Percentiles rank a stretch among this genome's conserved stretches.
Conservation (phyloP, 2,888 invertebrate genomes). For the Ophion ellenae region DNA sequence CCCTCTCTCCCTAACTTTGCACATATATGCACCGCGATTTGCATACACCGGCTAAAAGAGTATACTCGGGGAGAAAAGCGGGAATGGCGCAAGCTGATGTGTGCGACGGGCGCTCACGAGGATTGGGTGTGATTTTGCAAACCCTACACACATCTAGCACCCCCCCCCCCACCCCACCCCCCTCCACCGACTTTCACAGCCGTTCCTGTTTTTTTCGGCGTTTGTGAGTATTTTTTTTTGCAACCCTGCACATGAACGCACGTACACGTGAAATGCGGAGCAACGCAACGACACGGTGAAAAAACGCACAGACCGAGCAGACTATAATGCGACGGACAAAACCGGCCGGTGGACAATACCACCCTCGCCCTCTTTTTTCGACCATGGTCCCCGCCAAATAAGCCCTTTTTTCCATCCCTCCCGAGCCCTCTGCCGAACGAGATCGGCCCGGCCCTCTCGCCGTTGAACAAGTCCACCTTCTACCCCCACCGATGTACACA, state of each 20-base stretch:
- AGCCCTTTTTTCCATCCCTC: slow-evolving; percentile 54
- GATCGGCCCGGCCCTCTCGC: neutral
- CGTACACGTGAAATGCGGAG: neutral
- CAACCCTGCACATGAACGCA: slow-evolving; percentile 47
- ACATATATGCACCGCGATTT: slow-evolving; percentile 73
- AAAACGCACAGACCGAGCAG: slow-evolving; percentile 48
- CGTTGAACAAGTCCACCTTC: slow-evolving; percentile 14
- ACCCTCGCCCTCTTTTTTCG: slow-evolving; percentile 54
- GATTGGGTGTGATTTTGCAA: slow-evolving; percentile 67
- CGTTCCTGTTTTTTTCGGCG: slow-evolving; percentile 12
- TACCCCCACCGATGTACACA: slow-evolving; percentile 11
- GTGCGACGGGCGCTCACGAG: slow-evolving; percentile 62
- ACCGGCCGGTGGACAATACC: slow-evolving; percentile 56
- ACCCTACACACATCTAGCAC: slow-evolving; percentile 52
- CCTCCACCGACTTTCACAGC: slow-evolving; percentile 45
- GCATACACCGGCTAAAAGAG: slow-evolving; percentile 79
- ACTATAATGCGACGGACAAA: slow-evolving; percentile 63
- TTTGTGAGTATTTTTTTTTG: slow-evolving; percentile 43
- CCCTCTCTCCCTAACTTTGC: neutral
- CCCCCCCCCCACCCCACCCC: neutral
- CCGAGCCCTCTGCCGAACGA: neutral
- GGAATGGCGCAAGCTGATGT: slow-evolving; percentile 69
- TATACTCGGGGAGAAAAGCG: slow-evolving; percentile 56
- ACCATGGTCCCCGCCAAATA: slow-evolving; percentile 56
- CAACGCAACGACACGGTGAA: slow-evolving; percentile 11